Evolutionary conservation across 2,113 vertebrate species (phyloP).

Genomic region (Upupa epops): DNA sequence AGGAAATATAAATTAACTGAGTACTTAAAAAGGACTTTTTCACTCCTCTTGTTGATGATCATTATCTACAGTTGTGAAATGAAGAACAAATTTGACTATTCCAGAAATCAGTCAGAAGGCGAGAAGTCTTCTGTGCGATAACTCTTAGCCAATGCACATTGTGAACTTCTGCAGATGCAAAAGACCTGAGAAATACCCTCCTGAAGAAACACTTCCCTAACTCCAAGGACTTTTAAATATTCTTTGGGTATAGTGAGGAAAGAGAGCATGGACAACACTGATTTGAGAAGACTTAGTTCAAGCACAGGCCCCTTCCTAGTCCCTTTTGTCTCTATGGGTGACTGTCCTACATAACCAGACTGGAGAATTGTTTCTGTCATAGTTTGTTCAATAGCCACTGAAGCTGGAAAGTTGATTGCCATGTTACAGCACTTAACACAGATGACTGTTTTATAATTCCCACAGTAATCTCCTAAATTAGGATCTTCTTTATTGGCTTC

Average conservation of each 20-base stretch:
- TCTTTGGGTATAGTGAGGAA: background rate
- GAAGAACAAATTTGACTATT: background rate
- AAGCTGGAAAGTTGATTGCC: background rate
- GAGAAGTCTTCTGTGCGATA: background rate
- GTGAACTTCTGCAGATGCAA: background rate
- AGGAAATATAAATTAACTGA: background rate
- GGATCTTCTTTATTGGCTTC: background rate
- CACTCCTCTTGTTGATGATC: background rate
- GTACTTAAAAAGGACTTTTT: background rate
- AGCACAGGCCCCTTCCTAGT: background rate
- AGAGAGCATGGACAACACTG: background rate
- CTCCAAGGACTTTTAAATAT: background rate
- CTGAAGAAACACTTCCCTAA: background rate
- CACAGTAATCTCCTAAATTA: background rate
- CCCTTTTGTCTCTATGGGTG: background rate
- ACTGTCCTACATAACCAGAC: background rate
- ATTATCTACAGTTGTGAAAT: background rate
- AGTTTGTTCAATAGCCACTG: background rate
- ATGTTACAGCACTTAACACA: background rate
- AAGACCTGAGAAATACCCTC: background rate
- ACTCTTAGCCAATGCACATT: background rate
- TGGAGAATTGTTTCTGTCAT: background rate
- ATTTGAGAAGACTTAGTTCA: background rate
- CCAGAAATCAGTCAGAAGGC: background rate
- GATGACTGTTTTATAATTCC: background rate